Base-by-base conservation (phyloP, 1,140 invertebrate species). In the Choristoneura fumiferana region DNA sequence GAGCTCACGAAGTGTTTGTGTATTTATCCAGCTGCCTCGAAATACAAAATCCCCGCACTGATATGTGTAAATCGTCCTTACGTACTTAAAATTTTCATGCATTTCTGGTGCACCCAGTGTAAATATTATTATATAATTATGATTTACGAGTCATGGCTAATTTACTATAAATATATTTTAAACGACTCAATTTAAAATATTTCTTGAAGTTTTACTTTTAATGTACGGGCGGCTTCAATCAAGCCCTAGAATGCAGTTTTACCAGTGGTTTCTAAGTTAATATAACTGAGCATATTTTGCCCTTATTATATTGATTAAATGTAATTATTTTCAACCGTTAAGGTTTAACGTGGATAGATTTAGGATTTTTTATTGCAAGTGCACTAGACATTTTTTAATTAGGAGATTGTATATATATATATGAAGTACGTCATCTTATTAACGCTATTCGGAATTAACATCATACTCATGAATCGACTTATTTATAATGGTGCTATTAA, bases 91-190 rank as follows among this genome's bases (percentile, higher is more conserved):
- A 29, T 29, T 29, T 29, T 6, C 22, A 29, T 29, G 22, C 6
- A 29, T 29, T 29, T 29, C 22, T n/a, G n/a, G 6, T 29, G 2
- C 33, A 10, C 35, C 17, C 43, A 43, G 18, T 54, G 52, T 60
- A 54, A 60, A 60, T 54, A 54, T 54, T 60, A 60, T 38, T 14
- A 10, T 54, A 60, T 33, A 9, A 29, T 33, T 43, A 36, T 45
- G 6, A 54, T 9, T 15, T 33, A 33, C 15, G 22, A 13, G 15
- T 29, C 22, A 29, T 29, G 22, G 22, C 22, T 29, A 29, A 29
- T 29, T 29, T 2, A 29, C 22, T 29, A 29, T 29, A 29, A 29
- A 29, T 29, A 29, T 6, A 6, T 29, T 29, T 29, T 3, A 29
- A 6, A 29, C 22, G n/a, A 3, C 22, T 29, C 22, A 29, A 29